Base-by-base conservation (phyloP, 2,113 vertebrate species). In the Prunella fulvescens region DNA sequence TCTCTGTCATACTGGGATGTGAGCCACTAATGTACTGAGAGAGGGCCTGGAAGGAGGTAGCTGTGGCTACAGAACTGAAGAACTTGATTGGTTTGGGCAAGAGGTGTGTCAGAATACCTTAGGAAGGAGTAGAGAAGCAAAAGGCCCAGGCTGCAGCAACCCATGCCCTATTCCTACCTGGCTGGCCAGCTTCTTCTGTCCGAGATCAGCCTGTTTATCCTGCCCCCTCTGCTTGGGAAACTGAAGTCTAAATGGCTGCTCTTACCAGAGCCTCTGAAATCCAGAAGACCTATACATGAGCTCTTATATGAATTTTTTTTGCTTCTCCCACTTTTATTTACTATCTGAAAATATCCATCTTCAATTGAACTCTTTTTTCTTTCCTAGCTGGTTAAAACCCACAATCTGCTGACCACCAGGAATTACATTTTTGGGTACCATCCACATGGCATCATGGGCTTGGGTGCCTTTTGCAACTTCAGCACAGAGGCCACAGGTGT, bases 401-500 rank as follows among this genome's bases (percentile, higher is more conserved):
- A 99, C 88, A 98, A 99, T 82, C 97, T 99, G 92, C 96, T 98
- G 73, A 99, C 99, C 86, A 99, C 96, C 94, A 98, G 99, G 93
- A 99, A 99, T 97, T 99, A 99, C 95, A 99, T 99, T 80, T 98
- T 99, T 45, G 99, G 99, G 19, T 99, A 99, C 97, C 99, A 99
- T 76, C 99, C 99, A 1, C 99, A 99, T 1, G 99, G 99, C 69
- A 99, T 99, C 97, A 98, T 99, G 97, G 98, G 98, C 82, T 97
- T 99, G 10, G 99, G 99, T 1, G 99, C 98, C 45, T 99, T 99
- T 97, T 99, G 99, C 94, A 99, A 99, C 98, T 99, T 99, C 74
- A 98, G 99, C 65, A 99, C 99, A 0, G 99, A 99, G 92, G 99
- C 99, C 57, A 99, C 99, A 0, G 99, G 98, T 57, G 98, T 99